Evolutionary conservation across 2,797 vertebrate genomes (phyloP).

Genomic region (Fundulus diaphanus): DNA sequence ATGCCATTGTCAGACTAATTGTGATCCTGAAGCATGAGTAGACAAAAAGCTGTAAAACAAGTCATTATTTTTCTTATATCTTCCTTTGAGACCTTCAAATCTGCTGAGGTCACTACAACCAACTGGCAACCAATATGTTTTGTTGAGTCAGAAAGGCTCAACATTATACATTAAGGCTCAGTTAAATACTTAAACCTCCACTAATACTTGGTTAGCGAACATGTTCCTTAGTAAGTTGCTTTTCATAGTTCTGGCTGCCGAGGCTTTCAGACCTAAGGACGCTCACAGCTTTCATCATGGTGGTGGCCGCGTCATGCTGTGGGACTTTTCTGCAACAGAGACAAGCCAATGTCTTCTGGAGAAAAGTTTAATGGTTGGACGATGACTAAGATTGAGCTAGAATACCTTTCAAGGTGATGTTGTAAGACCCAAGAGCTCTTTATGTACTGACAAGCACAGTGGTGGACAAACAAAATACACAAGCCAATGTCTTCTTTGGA

Average conservation of each 20-base stretch:
- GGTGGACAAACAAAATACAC: too few relatives aligned
- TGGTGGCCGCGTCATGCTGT: not conserved
- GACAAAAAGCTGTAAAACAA: not conserved
- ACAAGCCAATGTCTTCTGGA: not conserved
- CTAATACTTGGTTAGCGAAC: not conserved
- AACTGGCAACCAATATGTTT: not conserved
- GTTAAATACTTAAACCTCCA: not conserved
- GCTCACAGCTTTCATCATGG: not conserved
- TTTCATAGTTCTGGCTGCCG: not conserved
- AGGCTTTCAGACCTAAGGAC: too few relatives aligned
- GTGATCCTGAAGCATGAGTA: slow-evolving; percentile 1
- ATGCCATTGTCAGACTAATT: slow-evolving; percentile 21
- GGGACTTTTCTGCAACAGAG: not conserved
- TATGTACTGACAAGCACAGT: too few relatives aligned
- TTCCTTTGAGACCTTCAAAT: not conserved
- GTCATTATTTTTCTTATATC: not conserved
- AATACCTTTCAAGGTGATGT: too few relatives aligned
- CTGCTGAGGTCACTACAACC: not conserved
- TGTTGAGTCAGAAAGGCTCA: not conserved
- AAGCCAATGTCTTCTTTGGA: too few relatives aligned
- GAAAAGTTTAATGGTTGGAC: not conserved
- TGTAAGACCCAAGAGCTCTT: too few relatives aligned
- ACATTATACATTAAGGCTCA: not conserved
- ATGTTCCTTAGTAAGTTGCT: not conserved
- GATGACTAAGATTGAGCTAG: too few relatives aligned